Evolutionary conservation across 2,797 vertebrate species (phyloP).

Genomic region (Australoheros facetus): DNA sequence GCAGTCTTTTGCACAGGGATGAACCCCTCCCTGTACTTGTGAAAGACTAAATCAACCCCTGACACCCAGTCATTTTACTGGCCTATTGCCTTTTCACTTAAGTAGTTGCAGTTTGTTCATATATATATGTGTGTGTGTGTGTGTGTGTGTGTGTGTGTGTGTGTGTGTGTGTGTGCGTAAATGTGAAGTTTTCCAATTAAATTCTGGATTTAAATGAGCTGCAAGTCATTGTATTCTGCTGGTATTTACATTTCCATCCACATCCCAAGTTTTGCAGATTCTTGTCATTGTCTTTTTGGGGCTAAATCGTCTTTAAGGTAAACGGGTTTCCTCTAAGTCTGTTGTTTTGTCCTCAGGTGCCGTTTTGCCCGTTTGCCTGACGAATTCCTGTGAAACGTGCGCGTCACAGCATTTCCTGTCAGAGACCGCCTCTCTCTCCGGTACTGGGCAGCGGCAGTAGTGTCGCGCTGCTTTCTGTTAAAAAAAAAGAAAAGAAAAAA

Average conservation of each 20-base stretch:
- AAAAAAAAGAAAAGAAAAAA: not conserved
- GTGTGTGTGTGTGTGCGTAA: too few relatives aligned
- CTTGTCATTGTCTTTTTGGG: not conserved
- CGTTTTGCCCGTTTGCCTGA: constrained; percentile 5
- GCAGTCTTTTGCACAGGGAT: not conserved
- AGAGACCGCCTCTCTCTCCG: constrained; percentile 41
- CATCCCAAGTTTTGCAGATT: not conserved
- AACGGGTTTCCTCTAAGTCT: not conserved
- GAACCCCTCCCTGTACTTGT: not conserved
- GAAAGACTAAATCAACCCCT: not conserved
- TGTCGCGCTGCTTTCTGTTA: not conserved
- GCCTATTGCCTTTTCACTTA: not conserved
- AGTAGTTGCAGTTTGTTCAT: too few relatives aligned
- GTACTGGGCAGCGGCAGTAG: not conserved
- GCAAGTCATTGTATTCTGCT: not conserved
- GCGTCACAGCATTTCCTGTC: constrained; percentile 67
- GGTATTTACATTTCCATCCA: not conserved
- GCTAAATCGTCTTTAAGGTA: not conserved
- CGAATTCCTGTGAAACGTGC: constrained; percentile 46
- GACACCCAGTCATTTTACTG: not conserved
- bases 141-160: too few relatives aligned
- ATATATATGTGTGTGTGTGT: too few relatives aligned
- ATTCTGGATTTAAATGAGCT: accelerated
- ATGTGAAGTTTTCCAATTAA: not conserved
- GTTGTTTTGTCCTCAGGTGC: not conserved